Evolutionary conservation across 2,113 vertebrate genomes (phyloP).

Genomic region (Caracal caracal): DNA sequence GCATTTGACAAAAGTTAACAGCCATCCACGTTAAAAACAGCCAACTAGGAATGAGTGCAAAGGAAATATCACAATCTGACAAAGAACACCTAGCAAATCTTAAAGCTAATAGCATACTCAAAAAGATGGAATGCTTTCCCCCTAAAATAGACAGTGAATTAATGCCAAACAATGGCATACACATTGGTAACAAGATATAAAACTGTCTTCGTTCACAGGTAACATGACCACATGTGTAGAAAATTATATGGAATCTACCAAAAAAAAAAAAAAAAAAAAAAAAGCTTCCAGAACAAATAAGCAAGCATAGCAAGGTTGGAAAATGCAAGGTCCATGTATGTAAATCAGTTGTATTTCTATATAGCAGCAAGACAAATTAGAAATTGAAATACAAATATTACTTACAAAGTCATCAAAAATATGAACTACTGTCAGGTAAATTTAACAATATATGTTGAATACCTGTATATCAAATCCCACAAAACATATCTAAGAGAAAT

Average conservation of each 20-base stretch:
- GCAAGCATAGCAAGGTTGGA: background rate
- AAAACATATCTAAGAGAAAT: background rate
- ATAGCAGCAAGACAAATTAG: background rate
- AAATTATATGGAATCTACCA: background rate
- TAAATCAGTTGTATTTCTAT: slow-evolving; percentile 2
- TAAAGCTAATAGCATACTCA: background rate
- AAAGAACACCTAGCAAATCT: background rate
- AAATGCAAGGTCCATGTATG: background rate
- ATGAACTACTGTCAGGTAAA: background rate
- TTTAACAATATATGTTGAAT: background rate
- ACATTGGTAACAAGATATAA: background rate
- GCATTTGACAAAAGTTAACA: background rate
- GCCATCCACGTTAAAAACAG: background rate
- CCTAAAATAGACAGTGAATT: background rate
- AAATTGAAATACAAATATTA: background rate
- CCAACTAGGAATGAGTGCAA: background rate
- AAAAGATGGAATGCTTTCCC: background rate
- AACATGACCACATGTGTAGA: background rate
- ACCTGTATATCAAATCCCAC: background rate
- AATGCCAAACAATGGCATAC: background rate
- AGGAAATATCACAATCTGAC: background rate
- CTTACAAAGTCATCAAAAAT: background rate
- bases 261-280: background rate
- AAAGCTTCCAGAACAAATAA: background rate
- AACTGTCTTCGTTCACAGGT: background rate